phyloP scores from a whole-genome alignment of 2,888 invertebrate genomes.

The Halictus quadricinctus region DNA sequence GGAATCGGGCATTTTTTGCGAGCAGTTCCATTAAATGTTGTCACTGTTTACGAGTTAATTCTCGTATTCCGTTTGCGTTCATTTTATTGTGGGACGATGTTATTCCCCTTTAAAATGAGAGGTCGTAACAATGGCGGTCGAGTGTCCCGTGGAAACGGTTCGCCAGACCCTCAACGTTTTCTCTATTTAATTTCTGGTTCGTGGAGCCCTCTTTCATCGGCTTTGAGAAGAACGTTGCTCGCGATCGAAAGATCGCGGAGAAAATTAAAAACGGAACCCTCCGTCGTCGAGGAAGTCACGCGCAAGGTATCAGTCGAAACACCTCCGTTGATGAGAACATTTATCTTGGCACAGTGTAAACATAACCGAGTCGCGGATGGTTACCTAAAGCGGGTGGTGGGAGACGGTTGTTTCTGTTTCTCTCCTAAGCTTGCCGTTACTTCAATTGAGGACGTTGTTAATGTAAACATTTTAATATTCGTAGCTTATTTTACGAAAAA shows the following conservation, averaged over 20 bases:
- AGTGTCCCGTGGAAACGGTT: constrained; percentile 19
- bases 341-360: constrained; percentile 22
- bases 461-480: not conserved
- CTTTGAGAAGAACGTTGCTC: constrained; percentile 34
- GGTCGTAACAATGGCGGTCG: constrained; percentile 20
- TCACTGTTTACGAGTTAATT: not conserved
- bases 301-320: constrained; percentile 47
- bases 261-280: constrained; percentile 56
- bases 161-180: not conserved
- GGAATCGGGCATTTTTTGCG: not conserved
- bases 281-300: constrained; percentile 45
- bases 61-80: not conserved
- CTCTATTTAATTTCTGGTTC: not conserved
- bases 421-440: not conserved
- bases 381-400: not conserved
- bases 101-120: constrained; percentile 5
- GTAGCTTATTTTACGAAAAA: too few relatives aligned
- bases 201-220: constrained; percentile 29
- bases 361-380: too few relatives aligned
- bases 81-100: constrained; percentile 8
- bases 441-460: not conserved
- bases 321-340: constrained; percentile 35
- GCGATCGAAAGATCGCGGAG: constrained; percentile 19
- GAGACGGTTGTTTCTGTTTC: not conserved
- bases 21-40: not conserved